phyloP scores from a whole-genome alignment of 2,113 vertebrate species.

The Sphaerodactylus townsendi region DNA sequence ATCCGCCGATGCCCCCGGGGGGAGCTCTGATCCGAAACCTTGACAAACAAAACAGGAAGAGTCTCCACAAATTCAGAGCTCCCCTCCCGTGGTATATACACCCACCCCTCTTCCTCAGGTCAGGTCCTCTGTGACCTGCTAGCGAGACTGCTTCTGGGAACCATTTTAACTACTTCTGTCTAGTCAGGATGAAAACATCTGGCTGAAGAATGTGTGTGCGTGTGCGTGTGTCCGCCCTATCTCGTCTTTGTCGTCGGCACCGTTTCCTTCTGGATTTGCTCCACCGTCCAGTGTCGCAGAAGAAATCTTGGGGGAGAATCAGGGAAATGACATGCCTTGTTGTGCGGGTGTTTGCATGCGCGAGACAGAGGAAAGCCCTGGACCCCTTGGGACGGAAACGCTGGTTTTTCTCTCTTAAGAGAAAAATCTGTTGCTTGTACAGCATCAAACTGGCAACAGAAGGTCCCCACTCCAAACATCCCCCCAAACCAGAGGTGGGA shows the following conservation, averaged over 20 bases:
- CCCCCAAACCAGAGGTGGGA: too few species aligned
- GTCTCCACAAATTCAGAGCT: neutral
- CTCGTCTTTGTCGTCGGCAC: neutral
- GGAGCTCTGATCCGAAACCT: neutral
- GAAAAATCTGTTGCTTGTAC: too few species aligned
- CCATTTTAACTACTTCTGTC: neutral
- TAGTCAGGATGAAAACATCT: neutral
- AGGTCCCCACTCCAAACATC: too few species aligned
- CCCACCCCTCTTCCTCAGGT: neutral
- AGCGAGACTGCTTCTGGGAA: neutral
- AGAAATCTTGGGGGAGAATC: neutral
- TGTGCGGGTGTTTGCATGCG: too few species aligned
- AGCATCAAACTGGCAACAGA: neutral
- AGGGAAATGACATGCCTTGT: neutral
- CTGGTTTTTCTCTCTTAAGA: neutral
- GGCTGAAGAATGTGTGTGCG: neutral
- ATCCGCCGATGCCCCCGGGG: neutral
- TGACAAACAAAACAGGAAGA: neutral
- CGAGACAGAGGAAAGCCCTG: too few species aligned
- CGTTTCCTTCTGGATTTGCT: neutral
- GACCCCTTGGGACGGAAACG: neutral
- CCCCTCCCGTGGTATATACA: too few species aligned
- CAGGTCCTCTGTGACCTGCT: neutral
- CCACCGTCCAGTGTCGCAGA: neutral
- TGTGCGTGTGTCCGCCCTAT: too few species aligned